Conservation (phyloP, 1,140 invertebrate genomes). For the Magallana angulata region DNA sequence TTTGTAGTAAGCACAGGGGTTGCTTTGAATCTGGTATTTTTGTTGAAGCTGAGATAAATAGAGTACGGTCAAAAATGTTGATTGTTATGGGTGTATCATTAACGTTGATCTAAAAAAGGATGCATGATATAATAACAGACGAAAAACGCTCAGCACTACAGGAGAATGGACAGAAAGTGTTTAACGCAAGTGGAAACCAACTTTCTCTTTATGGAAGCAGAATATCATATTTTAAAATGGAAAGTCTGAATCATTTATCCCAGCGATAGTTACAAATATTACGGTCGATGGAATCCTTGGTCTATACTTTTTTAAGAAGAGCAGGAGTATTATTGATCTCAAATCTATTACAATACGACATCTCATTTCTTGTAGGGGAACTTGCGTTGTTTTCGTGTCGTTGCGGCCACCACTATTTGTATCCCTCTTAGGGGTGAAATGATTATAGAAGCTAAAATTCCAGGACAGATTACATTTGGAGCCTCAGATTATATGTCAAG, state of each 20-base stretch:
- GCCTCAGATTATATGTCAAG: background rate
- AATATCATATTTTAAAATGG: background rate
- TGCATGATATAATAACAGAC: background rate
- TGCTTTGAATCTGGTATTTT: constrained; percentile 29
- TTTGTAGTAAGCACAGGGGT: background rate
- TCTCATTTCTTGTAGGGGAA: background rate
- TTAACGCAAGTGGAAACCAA: background rate
- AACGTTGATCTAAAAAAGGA: background rate
- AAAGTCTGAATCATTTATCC: background rate
- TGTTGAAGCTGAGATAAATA: constrained; percentile 1
- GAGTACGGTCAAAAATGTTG: constrained; percentile 8
- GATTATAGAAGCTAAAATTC: background rate
- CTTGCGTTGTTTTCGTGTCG: background rate
- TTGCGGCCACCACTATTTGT: background rate
- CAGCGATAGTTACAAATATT: constrained; percentile 2
- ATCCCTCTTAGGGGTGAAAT: background rate
- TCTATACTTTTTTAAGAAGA: constrained; percentile 5
- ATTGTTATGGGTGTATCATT: constrained; percentile 22
- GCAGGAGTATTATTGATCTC: background rate
- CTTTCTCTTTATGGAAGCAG: constrained; percentile 7
- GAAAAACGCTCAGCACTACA: background rate
- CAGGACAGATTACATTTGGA: constrained; percentile 8
- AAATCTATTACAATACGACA: background rate
- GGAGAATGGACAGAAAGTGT: background rate
- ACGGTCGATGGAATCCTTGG: constrained; percentile 27